Evolutionary conservation across 2,888 invertebrate species (phyloP).

Genomic region (Metallyticus violacea): DNA sequence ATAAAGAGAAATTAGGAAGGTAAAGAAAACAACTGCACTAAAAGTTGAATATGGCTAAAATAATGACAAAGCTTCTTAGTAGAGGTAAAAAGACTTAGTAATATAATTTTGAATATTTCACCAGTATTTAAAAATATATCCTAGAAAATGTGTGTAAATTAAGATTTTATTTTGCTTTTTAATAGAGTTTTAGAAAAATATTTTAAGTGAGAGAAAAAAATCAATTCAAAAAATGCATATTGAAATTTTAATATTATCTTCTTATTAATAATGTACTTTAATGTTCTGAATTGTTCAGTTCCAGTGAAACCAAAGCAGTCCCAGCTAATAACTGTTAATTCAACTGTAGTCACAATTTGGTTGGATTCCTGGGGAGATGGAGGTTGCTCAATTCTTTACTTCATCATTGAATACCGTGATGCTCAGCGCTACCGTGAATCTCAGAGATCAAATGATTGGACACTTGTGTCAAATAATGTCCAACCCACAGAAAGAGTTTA

Average conservation of each 20-base stretch:
- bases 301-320: slow-evolving; percentile 77
- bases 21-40: too few relatives aligned
- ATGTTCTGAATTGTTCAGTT: slow-evolving; percentile 46
- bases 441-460: slow-evolving; percentile 58
- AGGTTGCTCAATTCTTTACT: slow-evolving; percentile 83
- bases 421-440: slow-evolving; percentile 65
- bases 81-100: too few relatives aligned
- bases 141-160: background rate
- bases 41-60: too few relatives aligned
- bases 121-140: too few relatives aligned
- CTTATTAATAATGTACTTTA: too few relatives aligned
- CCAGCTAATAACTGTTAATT: slow-evolving; percentile 79
- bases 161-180: background rate
- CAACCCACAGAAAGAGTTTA: slow-evolving; percentile 78
- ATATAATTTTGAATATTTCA: too few relatives aligned
- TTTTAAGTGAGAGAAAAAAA: background rate
- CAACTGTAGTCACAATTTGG: slow-evolving; percentile 83
- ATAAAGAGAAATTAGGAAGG: too few relatives aligned
- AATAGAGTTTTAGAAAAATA: background rate
- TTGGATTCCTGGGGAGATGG: slow-evolving; percentile 86
- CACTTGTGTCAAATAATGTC: slow-evolving; percentile 76
- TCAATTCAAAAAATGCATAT: background rate
- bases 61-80: too few relatives aligned
- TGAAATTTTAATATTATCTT: background rate
- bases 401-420: slow-evolving; percentile 75